phyloP scores from a whole-genome alignment of 2,113 vertebrate genomes.

The Martes martes region DNA sequence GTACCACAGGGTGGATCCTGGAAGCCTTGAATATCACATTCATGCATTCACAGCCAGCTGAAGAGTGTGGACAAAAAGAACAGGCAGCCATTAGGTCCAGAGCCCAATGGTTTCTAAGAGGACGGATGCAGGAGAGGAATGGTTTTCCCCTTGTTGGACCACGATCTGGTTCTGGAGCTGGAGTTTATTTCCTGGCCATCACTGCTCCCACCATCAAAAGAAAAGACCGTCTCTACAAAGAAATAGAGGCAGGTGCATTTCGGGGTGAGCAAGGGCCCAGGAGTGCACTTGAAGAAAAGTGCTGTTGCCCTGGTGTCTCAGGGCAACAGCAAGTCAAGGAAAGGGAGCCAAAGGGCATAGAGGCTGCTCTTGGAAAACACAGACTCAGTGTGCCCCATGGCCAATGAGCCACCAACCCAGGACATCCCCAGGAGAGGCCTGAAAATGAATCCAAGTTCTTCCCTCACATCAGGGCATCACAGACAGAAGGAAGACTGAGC shows the following conservation, averaged over 20 bases:
- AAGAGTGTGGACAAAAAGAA: background rate
- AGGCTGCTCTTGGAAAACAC: too few species aligned
- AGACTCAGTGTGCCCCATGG: fast-evolving
- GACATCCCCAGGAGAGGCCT: background rate
- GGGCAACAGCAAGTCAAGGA: background rate
- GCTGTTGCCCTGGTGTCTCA: background rate
- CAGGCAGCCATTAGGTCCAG: background rate
- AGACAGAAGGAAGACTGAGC: background rate
- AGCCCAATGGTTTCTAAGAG: background rate
- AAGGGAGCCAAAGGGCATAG: background rate
- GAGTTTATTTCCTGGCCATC: background rate
- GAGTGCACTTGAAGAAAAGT: background rate
- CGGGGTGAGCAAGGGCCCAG: background rate
- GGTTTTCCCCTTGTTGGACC: background rate
- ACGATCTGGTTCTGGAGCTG: background rate
- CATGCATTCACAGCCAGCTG: background rate
- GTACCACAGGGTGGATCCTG: background rate
- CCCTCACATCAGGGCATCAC: background rate
- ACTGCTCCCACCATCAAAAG: background rate
- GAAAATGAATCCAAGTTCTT: background rate
- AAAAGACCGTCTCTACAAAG: background rate
- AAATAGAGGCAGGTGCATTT: background rate
- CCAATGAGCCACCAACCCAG: background rate
- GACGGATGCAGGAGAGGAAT: background rate
- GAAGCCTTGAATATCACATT: background rate